A percentile compares a stretch with the other conserved stretches of the same genome.
Evolutionary conservation across 2,113 vertebrate genomes (phyloP).

Genomic region (Python bivittatus): DNA sequence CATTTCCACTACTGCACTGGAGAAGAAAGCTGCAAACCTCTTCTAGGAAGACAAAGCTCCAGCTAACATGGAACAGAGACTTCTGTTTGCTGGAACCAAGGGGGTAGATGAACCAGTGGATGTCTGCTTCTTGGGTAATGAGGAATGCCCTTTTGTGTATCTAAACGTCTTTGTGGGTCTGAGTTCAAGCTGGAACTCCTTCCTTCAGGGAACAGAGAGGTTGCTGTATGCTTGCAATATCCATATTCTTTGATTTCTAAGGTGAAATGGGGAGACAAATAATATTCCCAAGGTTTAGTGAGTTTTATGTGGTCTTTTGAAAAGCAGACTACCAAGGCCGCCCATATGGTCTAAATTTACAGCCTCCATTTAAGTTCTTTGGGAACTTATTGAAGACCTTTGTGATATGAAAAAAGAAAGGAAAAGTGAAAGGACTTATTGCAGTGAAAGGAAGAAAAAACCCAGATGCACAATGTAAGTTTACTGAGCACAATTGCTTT

Average conservation of each 20-base stretch:
- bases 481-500: background rate
- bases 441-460: background rate
- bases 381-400: background rate
- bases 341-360: background rate
- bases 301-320: background rate
- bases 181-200: background rate
- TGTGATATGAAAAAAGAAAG: background rate
- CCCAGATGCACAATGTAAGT: background rate
- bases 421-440: background rate
- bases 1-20: background rate
- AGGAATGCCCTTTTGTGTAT: background rate
- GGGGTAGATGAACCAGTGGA: too few species aligned
- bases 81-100: background rate
- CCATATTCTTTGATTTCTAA: background rate
- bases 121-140: background rate
- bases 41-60: background rate
- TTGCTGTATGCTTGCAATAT: background rate
- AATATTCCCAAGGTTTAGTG: background rate
- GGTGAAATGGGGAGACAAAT: background rate
- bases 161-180: background rate
- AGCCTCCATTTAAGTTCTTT: background rate
- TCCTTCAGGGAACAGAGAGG: background rate
- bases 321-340: background rate
- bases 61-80: background rate
- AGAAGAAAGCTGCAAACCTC: background rate